Evolutionary conservation across 2,888 invertebrate genomes (phyloP).

Genomic region (Acronicta alni): DNA sequence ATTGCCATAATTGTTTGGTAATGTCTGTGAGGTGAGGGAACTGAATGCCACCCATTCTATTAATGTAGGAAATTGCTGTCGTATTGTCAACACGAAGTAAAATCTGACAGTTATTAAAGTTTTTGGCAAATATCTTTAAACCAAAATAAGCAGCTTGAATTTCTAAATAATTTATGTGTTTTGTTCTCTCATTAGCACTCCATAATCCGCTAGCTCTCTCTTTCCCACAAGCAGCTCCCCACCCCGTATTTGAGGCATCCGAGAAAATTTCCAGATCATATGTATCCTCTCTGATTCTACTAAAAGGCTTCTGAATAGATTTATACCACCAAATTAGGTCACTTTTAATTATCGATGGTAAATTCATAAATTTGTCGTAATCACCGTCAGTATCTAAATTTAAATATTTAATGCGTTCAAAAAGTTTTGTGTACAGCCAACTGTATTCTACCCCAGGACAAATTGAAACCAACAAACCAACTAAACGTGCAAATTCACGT

Average conservation of each 20-base stretch:
- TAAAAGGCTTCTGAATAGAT: background rate
- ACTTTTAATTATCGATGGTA: background rate
- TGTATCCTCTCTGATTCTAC: background rate
- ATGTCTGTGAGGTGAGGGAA: constrained; percentile 24
- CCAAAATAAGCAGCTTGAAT: constrained; percentile 6
- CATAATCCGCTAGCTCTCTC: constrained; percentile 6
- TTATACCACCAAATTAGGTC: constrained; percentile 5
- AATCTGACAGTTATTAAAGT: constrained; percentile 12
- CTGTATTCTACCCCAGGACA: constrained; percentile 1
- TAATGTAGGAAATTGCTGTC: constrained; percentile 30
- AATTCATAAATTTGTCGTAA: constrained; percentile 5
- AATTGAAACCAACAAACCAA: background rate
- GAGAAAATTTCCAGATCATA: background rate
- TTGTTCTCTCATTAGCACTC: background rate
- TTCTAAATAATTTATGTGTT: constrained; percentile 32
- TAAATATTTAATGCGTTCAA: constrained; percentile 13
- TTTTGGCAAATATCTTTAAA: constrained; percentile 3
- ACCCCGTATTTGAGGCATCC: constrained; percentile 13
- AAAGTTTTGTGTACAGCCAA: constrained; percentile 4
- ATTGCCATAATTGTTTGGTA: constrained; percentile 18
- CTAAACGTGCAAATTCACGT: background rate
- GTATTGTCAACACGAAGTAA: constrained; percentile 28
- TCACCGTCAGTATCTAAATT: background rate
- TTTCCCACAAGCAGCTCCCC: constrained; percentile 5
- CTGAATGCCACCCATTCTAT: constrained; percentile 35